Evolutionary conservation across 2,797 vertebrate species (phyloP), one percentile per base, ranked within the genome.

Genomic region (Sciurus carolinensis): DNA sequence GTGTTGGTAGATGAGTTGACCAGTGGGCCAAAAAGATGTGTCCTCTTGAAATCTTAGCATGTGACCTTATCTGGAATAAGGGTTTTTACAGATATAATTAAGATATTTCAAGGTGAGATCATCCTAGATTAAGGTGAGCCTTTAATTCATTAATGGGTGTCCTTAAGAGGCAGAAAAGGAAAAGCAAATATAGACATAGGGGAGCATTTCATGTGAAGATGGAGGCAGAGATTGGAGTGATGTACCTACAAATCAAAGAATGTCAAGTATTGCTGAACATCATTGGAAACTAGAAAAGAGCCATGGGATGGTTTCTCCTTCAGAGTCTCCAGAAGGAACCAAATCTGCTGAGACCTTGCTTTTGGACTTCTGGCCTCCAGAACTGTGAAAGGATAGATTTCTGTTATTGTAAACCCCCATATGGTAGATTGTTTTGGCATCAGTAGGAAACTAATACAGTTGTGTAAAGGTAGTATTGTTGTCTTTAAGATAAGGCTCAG

Each of bases 41-140:
- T 69, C 30, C 26, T 64, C 33, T 36, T 77, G 20, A 30, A 84
- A 87, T 15, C 18, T 87, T 50, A 79, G 14, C 26, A 30, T 83
- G 3, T 83, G 80, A 73, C 11, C 36, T 77, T 91, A 69, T 90
- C 85, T 39, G 57, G 33, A 73, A 72, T 88, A 64, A 59, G 3
- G n/a, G 13, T 90, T 62, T 93, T 92, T 87, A 36, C 39, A 88
- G n/a, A 30, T 85, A 8, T 64, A 82, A 59, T 47, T 81, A 54
- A 57, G 42, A 15, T 85, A 39, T 71, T 28, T 93, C 75, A 89
- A 77, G 30, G 59, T 81, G 39, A 88, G 13, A 59, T 67, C 17
- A 33, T 81, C 28, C 9, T 83, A n/a, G 12, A 17, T 69, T 72
- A 87, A 7, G 42, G n/a, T 86, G 2, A 6, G 0, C 36, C 36